Percentiles rank a stretch among this genome's conserved stretches.
These are phyloP conservation scores for Drosophila albomicans DNA, from an alignment of 1,140 invertebrate genomes.

Conservation along the genomic window DNA sequence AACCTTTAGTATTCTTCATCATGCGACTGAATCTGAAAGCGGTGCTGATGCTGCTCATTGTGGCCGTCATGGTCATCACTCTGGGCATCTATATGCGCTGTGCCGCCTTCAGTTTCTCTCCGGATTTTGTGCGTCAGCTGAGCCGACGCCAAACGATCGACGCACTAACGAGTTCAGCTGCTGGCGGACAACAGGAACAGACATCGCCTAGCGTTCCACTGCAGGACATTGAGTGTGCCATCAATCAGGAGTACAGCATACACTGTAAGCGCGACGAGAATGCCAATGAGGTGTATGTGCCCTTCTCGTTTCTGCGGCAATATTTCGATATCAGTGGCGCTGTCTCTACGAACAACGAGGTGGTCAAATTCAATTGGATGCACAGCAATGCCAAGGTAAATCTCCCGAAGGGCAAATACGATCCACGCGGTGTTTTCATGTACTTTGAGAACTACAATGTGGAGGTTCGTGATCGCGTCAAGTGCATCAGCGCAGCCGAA, in stretches of 20 bases:
- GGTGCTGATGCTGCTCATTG: constrained; percentile 85
- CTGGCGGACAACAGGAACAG: constrained; percentile 16
- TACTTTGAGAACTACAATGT: constrained; percentile 99
- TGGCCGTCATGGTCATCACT: constrained; percentile 85
- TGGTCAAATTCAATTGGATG: constrained; percentile 95
- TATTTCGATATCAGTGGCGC: constrained; percentile 94
- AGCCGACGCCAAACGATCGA: constrained; percentile 22
- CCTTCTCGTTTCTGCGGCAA: constrained; percentile 96
- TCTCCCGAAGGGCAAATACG: constrained; percentile 94
- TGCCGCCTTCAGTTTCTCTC: constrained; percentile 84
- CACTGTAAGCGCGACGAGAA: constrained; percentile 93
- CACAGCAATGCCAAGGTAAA: constrained; percentile 97
- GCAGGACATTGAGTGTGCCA: constrained; percentile 94
- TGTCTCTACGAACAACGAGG: constrained; percentile 54
- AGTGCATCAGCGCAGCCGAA: constrained; percentile 96
- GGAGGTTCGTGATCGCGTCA: constrained; percentile 95
- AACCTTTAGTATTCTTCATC: constrained; percentile 85
- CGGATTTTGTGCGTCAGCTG: constrained; percentile 67
- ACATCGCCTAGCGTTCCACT: constrained; percentile 29
- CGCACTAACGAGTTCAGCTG: constrained; percentile 3
- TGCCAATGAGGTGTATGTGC: constrained; percentile 94
- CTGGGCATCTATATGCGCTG: constrained; percentile 87
- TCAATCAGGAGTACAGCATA: constrained; percentile 95
- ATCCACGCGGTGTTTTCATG: constrained; percentile 95
- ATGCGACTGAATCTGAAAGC: constrained; percentile 87